Base-by-base conservation (phyloP, 2,888 invertebrate genomes). In the Sphecodes monilicornis region DNA sequence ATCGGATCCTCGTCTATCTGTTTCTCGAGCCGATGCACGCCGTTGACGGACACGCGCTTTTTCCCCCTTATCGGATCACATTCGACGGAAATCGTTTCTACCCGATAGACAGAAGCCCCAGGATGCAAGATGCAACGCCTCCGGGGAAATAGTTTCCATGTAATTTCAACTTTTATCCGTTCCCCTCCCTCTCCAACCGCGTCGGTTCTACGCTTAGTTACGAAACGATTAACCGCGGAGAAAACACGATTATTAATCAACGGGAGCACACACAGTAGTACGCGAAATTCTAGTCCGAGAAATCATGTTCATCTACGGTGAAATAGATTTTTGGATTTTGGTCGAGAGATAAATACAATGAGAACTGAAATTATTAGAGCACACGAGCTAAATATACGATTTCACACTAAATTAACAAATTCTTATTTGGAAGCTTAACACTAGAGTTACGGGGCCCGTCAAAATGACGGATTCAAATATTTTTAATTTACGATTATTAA, bases 121-220 rank as follows among this genome's bases (percentile, higher is more conserved):
- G 72, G 60, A 60, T 29, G 39, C 66, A 76, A 39, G 60, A 60
- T 29, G 39, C 66, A 76, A 39, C 66, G 78, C 50, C 66, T 36
- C 46, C 70, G 32, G 75, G 83, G 83, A 83, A 78, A 84, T 83
- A 78, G 82, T 75, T 84, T 83, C 68, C 76, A 73, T 79, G 72
- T 73, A 75, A 82, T 78, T 82, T 85, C 75, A 69, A 85, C 78
- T 83, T 78, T 82, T 82, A 32, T 1, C 39, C 26, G n/a, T 16
- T 3, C 26, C 8, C 60, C 4, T 0, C 3, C 41, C 6, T 16
- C 46, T n/a, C 8, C 10, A 6, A 32, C 71, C 18, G 50, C 8
- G n/a, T 13, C 26, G 6, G 50, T 26, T 76, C 36, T 76, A n/a
- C 13, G 16, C 1, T 50, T 3, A 39, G 46, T 64, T 76, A 39